These are phyloP conservation scores for Phortica magna DNA, from an alignment of 2,888 invertebrate genomes.

Conservation along the genomic window DNA sequence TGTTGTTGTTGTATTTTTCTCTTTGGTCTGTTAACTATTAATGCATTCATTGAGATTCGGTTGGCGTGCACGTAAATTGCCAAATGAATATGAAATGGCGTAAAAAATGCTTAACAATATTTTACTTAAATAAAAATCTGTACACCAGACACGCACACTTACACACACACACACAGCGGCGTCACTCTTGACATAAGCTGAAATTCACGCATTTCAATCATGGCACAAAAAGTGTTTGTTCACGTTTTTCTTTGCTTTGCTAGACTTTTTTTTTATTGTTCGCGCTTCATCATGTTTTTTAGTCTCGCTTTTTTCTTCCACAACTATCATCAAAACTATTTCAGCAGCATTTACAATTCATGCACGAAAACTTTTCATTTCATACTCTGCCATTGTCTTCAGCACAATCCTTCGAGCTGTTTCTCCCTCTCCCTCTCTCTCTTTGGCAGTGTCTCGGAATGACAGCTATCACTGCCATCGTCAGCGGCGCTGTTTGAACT, in stretches of 20 bases:
- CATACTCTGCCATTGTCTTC: background rate
- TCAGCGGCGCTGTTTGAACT: background rate
- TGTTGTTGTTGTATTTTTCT: background rate
- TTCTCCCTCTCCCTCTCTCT: background rate
- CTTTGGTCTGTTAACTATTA: constrained; percentile 14
- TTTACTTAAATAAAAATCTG: constrained; percentile 14
- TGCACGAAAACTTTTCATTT: constrained; percentile 16
- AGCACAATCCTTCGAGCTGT: background rate
- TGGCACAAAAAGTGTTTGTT: background rate
- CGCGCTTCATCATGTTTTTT: background rate
- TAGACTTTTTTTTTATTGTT: background rate
- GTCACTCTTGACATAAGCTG: background rate
- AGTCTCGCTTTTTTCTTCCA: background rate
- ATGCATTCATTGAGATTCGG: constrained; percentile 15
- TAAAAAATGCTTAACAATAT: constrained; percentile 27
- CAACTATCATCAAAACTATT: background rate
- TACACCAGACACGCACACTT: background rate
- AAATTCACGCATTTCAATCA: background rate
- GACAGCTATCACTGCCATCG: constrained; percentile 21
- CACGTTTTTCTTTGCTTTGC: too few relatives aligned
- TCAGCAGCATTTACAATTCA: constrained; percentile 22
- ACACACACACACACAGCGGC: background rate
- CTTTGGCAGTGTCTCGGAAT: background rate
- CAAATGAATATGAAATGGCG: constrained; percentile 31
- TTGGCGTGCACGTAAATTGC: constrained; percentile 15